These are phyloP conservation scores for Ovis canadensis DNA, from an alignment of 2,113 vertebrate species.

Conservation along the genomic window DNA sequence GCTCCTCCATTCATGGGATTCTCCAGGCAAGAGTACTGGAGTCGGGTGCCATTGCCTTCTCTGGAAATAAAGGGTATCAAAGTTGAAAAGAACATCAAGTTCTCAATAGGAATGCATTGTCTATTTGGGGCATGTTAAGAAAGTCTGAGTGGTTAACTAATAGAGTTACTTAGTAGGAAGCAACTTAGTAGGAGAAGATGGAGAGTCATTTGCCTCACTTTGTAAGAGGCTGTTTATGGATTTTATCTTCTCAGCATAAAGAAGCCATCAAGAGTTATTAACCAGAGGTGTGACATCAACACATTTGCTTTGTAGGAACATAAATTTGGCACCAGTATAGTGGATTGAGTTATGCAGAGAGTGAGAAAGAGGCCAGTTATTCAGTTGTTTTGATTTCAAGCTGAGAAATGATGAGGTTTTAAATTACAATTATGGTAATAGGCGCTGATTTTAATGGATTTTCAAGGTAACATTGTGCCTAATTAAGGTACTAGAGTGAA, in stretches of 20 bases:
- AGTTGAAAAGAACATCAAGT: neutral
- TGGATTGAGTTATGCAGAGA: neutral
- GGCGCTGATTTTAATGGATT: neutral
- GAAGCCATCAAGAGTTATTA: neutral
- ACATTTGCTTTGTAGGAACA: neutral
- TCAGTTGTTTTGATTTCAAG: neutral
- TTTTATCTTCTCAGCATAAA: neutral
- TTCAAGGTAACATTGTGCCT: neutral
- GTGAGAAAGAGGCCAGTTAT: neutral
- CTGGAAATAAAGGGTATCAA: neutral
- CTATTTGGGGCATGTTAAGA: accelerated
- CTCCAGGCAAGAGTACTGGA: neutral
- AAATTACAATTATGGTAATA: neutral
- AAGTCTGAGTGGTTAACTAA: neutral
- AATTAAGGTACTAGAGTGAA: neutral
- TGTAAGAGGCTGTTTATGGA: neutral
- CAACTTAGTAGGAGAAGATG: neutral
- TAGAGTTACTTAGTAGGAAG: neutral
- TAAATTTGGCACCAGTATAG: neutral
- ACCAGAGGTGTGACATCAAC: neutral
- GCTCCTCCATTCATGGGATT: too few relatives aligned
- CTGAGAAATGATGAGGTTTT: neutral
- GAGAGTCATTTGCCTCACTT: neutral
- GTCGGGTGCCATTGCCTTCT: neutral
- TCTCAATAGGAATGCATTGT: neutral